Conservation (phyloP, 2,113 vertebrate species). For the Platycercus adscitus region DNA sequence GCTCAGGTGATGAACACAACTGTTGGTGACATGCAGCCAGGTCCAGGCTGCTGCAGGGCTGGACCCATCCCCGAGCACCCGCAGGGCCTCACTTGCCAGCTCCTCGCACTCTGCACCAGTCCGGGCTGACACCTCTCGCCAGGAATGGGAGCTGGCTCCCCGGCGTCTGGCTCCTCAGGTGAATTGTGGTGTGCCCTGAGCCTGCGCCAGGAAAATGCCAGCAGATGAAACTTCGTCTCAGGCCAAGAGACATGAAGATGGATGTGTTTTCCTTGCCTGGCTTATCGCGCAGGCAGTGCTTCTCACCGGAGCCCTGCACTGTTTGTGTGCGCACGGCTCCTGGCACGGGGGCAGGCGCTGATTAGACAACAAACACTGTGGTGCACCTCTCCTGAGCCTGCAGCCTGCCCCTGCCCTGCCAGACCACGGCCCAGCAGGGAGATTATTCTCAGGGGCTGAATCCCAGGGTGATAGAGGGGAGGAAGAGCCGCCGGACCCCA, state of each 20-base stretch:
- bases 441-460: background rate
- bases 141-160: slow-evolving; percentile 45
- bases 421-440: background rate
- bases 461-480: background rate
- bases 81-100: background rate
- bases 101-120: background rate
- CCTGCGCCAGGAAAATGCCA: slow-evolving; percentile 46
- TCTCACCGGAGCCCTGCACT: background rate
- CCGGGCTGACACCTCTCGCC: background rate
- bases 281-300: slow-evolving; percentile 16
- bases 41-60: background rate
- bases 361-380: background rate
- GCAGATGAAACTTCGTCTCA: slow-evolving; percentile 1
- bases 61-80: background rate
- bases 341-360: slow-evolving; percentile 21
- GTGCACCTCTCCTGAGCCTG: background rate
- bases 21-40: accelerated
- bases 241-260: slow-evolving; percentile 38
- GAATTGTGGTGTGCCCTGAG: slow-evolving; percentile 36
- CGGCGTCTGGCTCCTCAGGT: slow-evolving; percentile 43
- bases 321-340: slow-evolving; percentile 35
- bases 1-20: background rate
- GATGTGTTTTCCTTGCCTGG: slow-evolving; percentile 36
- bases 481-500: accelerated
- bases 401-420: background rate